A percentile compares a stretch with the other conserved stretches of the same genome.
These are phyloP conservation scores for Xylocopa sonorina DNA, from an alignment of 1,140 invertebrate species.

Conservation along the genomic window DNA sequence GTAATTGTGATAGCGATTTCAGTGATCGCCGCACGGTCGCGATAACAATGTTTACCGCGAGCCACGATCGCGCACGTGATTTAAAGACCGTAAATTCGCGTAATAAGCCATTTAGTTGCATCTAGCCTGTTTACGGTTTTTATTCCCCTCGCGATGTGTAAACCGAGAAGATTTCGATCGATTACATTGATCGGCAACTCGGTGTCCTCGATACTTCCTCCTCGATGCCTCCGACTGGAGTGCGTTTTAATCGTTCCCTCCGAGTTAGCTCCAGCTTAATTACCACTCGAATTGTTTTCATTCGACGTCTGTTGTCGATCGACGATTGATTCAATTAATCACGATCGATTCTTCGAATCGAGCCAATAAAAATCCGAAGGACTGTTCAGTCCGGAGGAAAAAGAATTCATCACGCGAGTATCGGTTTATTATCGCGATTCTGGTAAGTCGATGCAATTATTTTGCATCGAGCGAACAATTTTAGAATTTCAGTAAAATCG, in stretches of 20 bases:
- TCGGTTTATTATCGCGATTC: too few species aligned
- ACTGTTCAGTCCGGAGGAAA: too few species aligned
- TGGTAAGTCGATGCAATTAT: too few species aligned
- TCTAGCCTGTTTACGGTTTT: background rate
- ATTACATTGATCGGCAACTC: constrained; percentile 1
- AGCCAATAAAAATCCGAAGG: too few species aligned
- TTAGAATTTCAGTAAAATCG: too few species aligned
- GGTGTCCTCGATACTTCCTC: background rate
- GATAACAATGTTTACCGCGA: background rate
- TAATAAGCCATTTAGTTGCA: background rate
- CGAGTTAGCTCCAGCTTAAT: background rate
- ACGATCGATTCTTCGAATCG: too few species aligned
- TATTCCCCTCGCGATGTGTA: background rate
- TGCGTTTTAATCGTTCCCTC: background rate
- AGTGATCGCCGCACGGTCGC: background rate
- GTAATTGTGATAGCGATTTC: background rate
- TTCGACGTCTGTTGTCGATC: background rate
- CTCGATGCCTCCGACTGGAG: background rate
- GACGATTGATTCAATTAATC: too few species aligned
- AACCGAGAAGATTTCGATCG: background rate
- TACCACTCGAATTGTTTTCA: background rate
- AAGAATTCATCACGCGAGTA: too few species aligned
- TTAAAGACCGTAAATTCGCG: background rate
- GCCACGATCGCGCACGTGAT: background rate
- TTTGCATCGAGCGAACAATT: too few species aligned